Evolutionary conservation across 2,113 vertebrate species (phyloP), one percentile per base, ranked within the genome.

Genomic region (Asarcornis scutulata): DNA sequence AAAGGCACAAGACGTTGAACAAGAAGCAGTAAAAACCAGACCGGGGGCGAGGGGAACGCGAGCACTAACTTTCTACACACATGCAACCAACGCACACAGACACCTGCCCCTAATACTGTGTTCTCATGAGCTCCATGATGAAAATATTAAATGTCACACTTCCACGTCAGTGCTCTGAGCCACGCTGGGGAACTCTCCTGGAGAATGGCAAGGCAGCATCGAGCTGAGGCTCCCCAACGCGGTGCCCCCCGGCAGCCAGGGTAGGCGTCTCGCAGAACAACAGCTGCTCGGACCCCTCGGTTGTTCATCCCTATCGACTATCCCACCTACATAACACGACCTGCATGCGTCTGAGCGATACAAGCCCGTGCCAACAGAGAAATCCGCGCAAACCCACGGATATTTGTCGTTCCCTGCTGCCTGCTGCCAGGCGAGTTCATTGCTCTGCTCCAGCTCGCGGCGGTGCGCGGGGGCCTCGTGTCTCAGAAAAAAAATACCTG

Each of bases 401-500:
- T 36, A 64, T 60, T 26, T 75, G 40, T 23, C 60, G 42, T 36
- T 89, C 55, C 91, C 22, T 27, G 59, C 3, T 27, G 38, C 66
- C 83, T 69, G 86, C 74, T 59, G 56, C 25, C 3, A 83, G 26
- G 91, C 46, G 26, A 72, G 46, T 21, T 83, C 17, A 66, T 90
- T 93, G 89, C 56, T 66, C 75, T 72, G 46, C 71, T 71, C 18
- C 27, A 62, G 31, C 52, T 91, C 83, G 68, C 3, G 83, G 73
- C 17, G 40, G 74, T 56, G 66, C 42, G 67, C 29, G 26, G 71
- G 78, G 8, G 50, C 2, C 72, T 87, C 80, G 42, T 0, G 38
- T 32, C 59, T 91, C 94, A 42, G n/a, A 95, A 97, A 96, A 96
- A 93, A 96, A 97, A 96, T 90, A 97, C 96, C 97, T 98, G 97